phyloP scores from a whole-genome alignment of 2,113 vertebrate species.

The Brachypteracias leptosomus region DNA sequence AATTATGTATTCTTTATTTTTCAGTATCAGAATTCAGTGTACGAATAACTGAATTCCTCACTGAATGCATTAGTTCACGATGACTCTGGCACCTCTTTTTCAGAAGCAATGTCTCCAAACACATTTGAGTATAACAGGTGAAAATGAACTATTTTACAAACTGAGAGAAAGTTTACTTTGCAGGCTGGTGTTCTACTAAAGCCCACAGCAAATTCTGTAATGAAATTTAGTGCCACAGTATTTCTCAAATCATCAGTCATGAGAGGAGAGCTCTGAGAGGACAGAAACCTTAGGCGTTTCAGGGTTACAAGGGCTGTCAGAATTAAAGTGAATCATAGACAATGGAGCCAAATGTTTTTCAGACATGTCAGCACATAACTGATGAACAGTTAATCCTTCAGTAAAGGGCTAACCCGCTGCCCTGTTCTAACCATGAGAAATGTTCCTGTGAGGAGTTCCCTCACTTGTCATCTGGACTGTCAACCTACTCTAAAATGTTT shows the following conservation, averaged over 20 bases:
- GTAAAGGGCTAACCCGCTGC: slow-evolving; percentile 54
- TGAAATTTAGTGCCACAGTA: neutral
- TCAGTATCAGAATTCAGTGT: neutral
- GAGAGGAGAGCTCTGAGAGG: neutral
- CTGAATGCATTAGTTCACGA: neutral
- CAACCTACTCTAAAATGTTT: slow-evolving; percentile 24
- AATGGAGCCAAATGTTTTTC: slow-evolving; percentile 33
- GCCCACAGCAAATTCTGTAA: neutral
- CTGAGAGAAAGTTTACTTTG: neutral
- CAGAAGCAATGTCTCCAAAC: neutral
- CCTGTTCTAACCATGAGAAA: slow-evolving; percentile 58
- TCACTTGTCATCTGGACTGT: slow-evolving; percentile 50
- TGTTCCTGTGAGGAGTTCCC: slow-evolving; percentile 35
- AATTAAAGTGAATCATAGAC: slow-evolving; percentile 40
- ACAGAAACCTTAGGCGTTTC: neutral
- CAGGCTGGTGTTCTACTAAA: neutral
- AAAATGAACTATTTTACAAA: neutral
- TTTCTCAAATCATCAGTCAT: slow-evolving; percentile 3
- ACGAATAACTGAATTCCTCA: neutral
- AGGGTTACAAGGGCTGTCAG: slow-evolving; percentile 13
- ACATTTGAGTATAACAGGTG: neutral
- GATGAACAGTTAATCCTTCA: slow-evolving; percentile 65
- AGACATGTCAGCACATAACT: slow-evolving; percentile 40
- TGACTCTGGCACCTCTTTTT: neutral
- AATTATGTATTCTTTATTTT: neutral